These are phyloP conservation scores for Saiga tatarica DNA, from an alignment of 2,113 vertebrate genomes.

Conservation along the genomic window DNA sequence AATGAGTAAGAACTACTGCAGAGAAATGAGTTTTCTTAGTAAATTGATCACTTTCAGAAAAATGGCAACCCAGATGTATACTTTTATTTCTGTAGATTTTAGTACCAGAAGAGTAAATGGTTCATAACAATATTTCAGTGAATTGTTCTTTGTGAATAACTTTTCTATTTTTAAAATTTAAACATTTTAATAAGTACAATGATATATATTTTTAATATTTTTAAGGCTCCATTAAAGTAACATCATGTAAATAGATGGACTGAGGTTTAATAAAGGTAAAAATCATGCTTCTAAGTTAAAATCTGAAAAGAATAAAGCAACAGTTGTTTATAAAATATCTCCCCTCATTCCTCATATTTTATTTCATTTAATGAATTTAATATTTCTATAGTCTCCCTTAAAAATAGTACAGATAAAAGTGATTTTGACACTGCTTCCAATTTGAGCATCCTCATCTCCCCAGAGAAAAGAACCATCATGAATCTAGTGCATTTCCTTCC, in stretches of 20 bases:
- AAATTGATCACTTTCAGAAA: conserved; percentile 48
- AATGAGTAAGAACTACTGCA: conserved; percentile 23
- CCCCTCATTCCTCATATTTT: neutral
- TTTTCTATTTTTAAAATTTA: neutral
- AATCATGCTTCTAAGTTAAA: conserved; percentile 1
- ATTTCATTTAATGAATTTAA: conserved; percentile 21
- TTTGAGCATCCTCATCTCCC: neutral
- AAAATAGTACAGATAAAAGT: neutral
- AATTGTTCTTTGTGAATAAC: neutral
- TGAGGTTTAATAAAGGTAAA: conserved; percentile 17
- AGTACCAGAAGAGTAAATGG: neutral
- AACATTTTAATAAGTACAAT: neutral
- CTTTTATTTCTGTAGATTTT: neutral
- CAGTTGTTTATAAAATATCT: conserved; percentile 12
- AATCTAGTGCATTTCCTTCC: neutral
- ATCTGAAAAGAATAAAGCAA: neutral
- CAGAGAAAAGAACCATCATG: neutral
- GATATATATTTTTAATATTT: neutral
- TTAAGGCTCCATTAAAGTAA: neutral
- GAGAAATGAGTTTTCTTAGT: conserved; percentile 36
- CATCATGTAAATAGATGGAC: neutral
- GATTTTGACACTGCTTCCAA: neutral
- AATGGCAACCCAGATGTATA: neutral
- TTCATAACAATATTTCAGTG: neutral
- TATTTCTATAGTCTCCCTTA: neutral